Base-by-base conservation (phyloP, 2,888 invertebrate species). In the Tipula vernalis region DNA sequence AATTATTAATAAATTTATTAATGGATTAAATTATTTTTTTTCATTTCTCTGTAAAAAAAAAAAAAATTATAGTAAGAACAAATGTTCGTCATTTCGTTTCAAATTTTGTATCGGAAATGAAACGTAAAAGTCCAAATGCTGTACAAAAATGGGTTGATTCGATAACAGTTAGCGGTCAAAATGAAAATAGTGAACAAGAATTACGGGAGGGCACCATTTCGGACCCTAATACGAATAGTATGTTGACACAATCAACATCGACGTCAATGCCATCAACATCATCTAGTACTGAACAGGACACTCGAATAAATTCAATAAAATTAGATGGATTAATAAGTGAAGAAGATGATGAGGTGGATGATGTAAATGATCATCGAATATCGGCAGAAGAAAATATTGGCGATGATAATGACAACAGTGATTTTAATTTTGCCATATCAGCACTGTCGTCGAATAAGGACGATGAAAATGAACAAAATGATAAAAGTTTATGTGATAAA, bases 101-200 rank as follows among this genome's bases (percentile, higher is more conserved):
- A 0, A 88, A 87, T 42, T 86, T 89, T 86, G 87, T 88, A 44
- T 88, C 87, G 87, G 89, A 88, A 86, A 88, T 89, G 87, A 87
- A 88, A 44, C 87, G 88, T 15, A 89, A 88, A 87, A 88, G 87
- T 87, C 87, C 88, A 18, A 87, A 42, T 36, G 86, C 88, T 10
- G 86, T 88, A 18, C 88, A 88, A 87, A 88, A 88, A 88, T 89
- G 88, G 88, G 87, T 88, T 83, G 88, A 88, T 87, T 86, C 86
- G 28, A 86, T 86, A 57, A 36, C 86, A 51, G 28, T 86, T 2
- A 15, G 10, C 15, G 41, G 41, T 28, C 84, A 36, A 39, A 41
- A 84, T 84, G 84, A 39, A 8, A 28, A 71, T 28, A 71, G 28
- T 71, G 71, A 71, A 71, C 28, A 71, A 71, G 71, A 71, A 28